phyloP scores from a whole-genome alignment of 2,113 vertebrate species.

The Alaudala cheleensis region DNA sequence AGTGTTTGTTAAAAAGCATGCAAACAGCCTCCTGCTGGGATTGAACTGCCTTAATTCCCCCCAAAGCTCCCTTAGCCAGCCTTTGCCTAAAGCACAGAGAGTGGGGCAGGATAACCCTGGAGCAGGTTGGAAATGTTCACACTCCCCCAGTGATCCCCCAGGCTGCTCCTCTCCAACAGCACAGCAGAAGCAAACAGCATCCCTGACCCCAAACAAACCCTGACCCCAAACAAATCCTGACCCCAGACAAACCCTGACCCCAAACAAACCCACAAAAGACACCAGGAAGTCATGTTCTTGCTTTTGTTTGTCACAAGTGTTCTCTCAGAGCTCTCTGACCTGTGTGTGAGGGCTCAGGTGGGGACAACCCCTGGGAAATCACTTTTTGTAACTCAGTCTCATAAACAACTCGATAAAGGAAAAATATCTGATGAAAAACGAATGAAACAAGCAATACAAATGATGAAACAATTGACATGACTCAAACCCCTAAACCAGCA shows the following conservation, averaged over 20 bases:
- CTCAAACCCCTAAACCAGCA: neutral
- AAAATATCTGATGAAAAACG: neutral
- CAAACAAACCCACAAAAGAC: neutral
- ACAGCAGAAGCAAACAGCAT: neutral
- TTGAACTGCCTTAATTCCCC: neutral
- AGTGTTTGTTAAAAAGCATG: neutral
- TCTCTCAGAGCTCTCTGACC: neutral
- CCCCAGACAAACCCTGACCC: neutral
- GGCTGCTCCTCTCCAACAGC: neutral
- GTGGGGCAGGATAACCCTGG: neutral
- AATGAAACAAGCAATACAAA: neutral
- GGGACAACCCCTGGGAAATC: neutral
- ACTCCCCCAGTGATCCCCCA: neutral
- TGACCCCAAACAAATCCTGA: no score
- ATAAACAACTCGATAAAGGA: neutral
- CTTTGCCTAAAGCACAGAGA: neutral
- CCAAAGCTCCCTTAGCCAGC: neutral
- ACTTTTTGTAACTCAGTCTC: neutral
- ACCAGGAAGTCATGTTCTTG: neutral
- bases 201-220: neutral
- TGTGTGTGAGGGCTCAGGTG: neutral
- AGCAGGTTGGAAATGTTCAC: neutral
- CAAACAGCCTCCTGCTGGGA: neutral
- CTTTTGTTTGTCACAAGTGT: neutral
- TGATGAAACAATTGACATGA: neutral